A percentile compares a stretch with the other conserved stretches of the same genome.
phyloP scores from a whole-genome alignment of 2,797 vertebrate species.

The Distichodus sexfasciatus region DNA sequence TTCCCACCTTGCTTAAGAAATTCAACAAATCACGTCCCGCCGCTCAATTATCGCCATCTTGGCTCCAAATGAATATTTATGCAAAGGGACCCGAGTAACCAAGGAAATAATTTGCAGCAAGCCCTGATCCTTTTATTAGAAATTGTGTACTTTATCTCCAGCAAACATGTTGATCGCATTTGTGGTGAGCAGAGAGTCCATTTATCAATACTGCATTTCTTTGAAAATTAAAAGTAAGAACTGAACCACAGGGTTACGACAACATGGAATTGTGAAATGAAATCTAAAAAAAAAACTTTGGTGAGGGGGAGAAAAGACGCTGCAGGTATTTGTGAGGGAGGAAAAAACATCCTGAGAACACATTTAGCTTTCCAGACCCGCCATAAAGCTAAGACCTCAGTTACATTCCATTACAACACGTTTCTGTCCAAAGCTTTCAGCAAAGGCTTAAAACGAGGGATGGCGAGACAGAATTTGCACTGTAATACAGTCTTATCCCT shows the following conservation, averaged over 20 bases:
- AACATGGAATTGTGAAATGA: background rate
- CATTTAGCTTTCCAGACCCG: slow-evolving; percentile 43
- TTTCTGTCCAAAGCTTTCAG: slow-evolving; percentile 34
- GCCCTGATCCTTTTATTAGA: background rate
- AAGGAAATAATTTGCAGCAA: background rate
- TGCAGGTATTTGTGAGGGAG: no score
- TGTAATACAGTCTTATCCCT: slow-evolving; percentile 19
- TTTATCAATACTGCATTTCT: background rate
- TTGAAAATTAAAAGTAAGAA: background rate
- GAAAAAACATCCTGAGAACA: slow-evolving; percentile 45
- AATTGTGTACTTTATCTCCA: background rate
- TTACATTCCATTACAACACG: slow-evolving; percentile 51
- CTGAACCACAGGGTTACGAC: background rate
- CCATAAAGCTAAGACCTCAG: slow-evolving; percentile 50
- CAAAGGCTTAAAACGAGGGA: slow-evolving; percentile 27
- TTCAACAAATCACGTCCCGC: slow-evolving; percentile 33
- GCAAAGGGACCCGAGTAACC: slow-evolving; percentile 6
- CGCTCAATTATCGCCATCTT: slow-evolving; percentile 23
- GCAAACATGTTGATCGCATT: background rate
- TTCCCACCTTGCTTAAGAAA: slow-evolving; percentile 8
- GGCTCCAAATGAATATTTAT: slow-evolving; percentile 7
- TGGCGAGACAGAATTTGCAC: no score
- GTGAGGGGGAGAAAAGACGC: background rate
- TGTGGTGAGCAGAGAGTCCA: background rate
- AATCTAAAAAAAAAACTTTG: background rate